Evolutionary conservation across 2,888 invertebrate species (phyloP).

Genomic region (Melieria picta): DNA sequence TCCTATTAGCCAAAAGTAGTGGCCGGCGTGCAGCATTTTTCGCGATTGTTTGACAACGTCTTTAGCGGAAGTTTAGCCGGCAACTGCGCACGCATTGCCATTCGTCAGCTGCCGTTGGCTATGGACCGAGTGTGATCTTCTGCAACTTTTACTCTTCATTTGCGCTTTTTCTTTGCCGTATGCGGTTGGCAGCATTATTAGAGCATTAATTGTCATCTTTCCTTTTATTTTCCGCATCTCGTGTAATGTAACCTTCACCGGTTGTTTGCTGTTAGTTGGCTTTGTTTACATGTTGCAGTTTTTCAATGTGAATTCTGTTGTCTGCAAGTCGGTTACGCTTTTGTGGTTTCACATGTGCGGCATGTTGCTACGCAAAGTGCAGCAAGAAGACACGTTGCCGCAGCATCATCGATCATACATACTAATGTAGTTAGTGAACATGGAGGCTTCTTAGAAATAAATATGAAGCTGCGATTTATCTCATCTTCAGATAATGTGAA

Average conservation of each 20-base stretch:
- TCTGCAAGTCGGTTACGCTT: constrained; percentile 11
- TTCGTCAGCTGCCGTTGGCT: background rate
- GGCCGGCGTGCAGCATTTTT: constrained; percentile 13
- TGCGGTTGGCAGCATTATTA: constrained; percentile 50
- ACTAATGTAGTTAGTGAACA: no score
- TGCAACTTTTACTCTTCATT: background rate
- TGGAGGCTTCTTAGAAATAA: no score
- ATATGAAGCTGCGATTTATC: no score
- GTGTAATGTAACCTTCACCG: constrained; percentile 59
- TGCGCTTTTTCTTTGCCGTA: background rate
- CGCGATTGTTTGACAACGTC: constrained; percentile 55
- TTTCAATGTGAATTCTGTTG: background rate
- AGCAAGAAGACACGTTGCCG: no score
- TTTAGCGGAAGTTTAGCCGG: constrained; percentile 55
- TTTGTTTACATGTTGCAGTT: constrained; percentile 6
- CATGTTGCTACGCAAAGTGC: constrained; percentile 48
- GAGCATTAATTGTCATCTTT: constrained; percentile 60
- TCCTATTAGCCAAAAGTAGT: constrained; percentile 8
- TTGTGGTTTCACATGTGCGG: background rate
- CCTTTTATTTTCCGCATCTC: constrained; percentile 43
- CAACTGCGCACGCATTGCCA: constrained; percentile 45
- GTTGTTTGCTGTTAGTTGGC: constrained; percentile 35
- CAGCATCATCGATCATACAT: no score
- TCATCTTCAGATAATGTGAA: no score
- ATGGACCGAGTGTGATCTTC: constrained; percentile 15